Evolutionary conservation across 2,888 invertebrate species (phyloP).

Genomic region (Thereva nobilitata): DNA sequence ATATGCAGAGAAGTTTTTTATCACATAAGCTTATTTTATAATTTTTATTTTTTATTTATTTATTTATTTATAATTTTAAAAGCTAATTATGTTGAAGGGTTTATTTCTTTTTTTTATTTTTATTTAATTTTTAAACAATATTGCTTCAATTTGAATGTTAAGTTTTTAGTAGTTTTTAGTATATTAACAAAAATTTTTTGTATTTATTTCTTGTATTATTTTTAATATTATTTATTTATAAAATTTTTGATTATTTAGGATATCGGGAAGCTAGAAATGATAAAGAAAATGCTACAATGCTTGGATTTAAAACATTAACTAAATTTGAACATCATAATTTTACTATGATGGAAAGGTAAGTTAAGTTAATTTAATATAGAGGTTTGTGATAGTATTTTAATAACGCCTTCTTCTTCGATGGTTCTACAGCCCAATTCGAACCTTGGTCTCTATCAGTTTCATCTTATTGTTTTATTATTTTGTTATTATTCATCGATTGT

Average conservation of each 20-base stretch:
- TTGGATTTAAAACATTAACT: constrained; percentile 59
- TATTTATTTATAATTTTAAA: not conserved
- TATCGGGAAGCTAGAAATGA: constrained; percentile 45
- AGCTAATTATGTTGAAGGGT: not conserved
- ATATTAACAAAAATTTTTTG: not conserved
- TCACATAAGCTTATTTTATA: constrained; percentile 37
- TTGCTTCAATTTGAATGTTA: not conserved
- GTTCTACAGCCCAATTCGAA: no score
- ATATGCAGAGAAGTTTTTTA: constrained; percentile 29
- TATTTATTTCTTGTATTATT: constrained; percentile 14
- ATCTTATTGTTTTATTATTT: no score
- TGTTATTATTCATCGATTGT: no score
- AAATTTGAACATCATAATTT: constrained; percentile 81
- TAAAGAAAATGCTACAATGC: constrained; percentile 43
- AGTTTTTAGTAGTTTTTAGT: not conserved
- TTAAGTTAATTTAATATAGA: constrained; percentile 40
- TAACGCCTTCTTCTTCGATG: not conserved
- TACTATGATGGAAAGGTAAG: constrained; percentile 67
- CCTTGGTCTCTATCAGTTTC: no score
- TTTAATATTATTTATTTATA: constrained; percentile 39
- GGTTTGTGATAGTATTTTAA: constrained; percentile 13
- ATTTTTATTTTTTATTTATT: constrained; percentile 15
- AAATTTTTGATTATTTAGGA: constrained; percentile 19
- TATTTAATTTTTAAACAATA: no score
- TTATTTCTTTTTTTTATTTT: no score